Conservation (phyloP, 2,113 vertebrate genomes). For the human region DNA sequence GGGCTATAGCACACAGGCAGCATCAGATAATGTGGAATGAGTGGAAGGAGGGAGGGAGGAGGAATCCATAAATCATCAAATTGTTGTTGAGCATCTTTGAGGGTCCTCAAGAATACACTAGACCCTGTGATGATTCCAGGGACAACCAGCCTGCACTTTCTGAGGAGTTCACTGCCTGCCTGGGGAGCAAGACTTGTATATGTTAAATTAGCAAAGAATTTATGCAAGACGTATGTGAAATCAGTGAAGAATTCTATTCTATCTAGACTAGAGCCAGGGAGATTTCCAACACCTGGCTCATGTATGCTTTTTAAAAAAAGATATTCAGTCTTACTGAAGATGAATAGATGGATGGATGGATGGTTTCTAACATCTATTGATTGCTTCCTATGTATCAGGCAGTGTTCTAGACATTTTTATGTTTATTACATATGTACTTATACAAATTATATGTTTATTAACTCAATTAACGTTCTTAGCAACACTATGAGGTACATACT, state of each 20-base stretch:
- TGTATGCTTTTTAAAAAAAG: not conserved
- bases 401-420: not conserved
- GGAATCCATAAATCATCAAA: not conserved
- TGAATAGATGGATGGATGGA: not conserved
- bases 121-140: not conserved
- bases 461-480: not conserved
- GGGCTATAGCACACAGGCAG: not conserved
- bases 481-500: not conserved
- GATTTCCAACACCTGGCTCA: not conserved
- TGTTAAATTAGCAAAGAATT: not conserved
- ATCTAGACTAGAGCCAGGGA: not conserved
- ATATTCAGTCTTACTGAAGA: not conserved
- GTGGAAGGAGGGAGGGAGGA: too few species aligned
- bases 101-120: not conserved
- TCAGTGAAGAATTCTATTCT: not conserved
- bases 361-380: not conserved
- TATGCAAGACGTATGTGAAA: not conserved
- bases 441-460: not conserved
- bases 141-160: not conserved
- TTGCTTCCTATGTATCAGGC: not conserved
- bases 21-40: not conserved
- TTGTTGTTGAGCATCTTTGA: accelerated
- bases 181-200: not conserved
- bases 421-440: not conserved
- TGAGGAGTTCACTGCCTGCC: not conserved